Evolutionary conservation across 1,140 invertebrate genomes (phyloP), one percentile per base, ranked within the genome.

Genomic region (Lepidurus arcticus): DNA sequence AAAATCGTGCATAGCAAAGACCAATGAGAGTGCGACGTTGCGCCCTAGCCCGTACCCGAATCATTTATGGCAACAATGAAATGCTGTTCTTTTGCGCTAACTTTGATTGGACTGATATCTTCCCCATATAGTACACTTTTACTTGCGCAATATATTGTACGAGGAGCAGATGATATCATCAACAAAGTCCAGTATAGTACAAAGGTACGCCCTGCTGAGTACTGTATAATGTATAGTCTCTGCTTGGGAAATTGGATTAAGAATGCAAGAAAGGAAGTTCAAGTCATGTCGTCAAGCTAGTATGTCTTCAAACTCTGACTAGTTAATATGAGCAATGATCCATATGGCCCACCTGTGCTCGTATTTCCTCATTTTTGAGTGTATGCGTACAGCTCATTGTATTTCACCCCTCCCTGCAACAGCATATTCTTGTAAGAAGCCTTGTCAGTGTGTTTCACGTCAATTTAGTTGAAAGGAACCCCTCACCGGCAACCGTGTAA

Each of bases 341-440:
- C 53, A 13, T 65, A 65, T 7, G 53, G 21, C 53, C 21, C 21
- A 21, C 21, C 53, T 65, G 13, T 65, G 53, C 53, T 65, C 53
- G 21, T 65, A 65, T 65, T 65, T 65, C 53, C 53, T 65, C 53
- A 13, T 21, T 65, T 65, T 65, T 65, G 21, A 3, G 4, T 34
- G 4, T 34, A 4, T 34, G 34, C 21, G 16, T 65, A 4, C 1
- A 65, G 53, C 53, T 65, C 21, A 65, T 65, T 65, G 53, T 65
- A 21, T 65, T 65, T 65, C 53, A 65, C 53, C 13, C 45, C 53
- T n/a, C 9, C 16, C 9, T 65, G 53, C 16, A 65, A 65, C 53
- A 65, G 53, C 53, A 21, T 65, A 65, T 65, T 65, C 53, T 65
- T 65, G 53, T 65, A 65, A 65, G 53, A 65, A 65, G 53, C 53